Evolutionary conservation across 2,797 vertebrate species (phyloP), one percentile per base, ranked within the genome.

Genomic region (Sebastes vulpes): DNA sequence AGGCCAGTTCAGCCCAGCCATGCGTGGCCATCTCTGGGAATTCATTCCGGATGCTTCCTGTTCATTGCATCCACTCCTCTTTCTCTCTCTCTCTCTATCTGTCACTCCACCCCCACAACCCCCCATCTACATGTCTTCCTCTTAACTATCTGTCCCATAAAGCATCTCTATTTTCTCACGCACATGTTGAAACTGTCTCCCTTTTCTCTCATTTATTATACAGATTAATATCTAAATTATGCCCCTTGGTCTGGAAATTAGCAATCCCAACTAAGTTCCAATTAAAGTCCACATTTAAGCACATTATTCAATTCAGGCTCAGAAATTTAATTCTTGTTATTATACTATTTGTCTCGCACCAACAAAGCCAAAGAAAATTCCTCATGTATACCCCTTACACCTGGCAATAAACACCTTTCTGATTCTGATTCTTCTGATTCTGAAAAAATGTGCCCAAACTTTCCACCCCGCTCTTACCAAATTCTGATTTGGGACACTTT

Each of bases 1-100:
- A 95, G 92, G 93, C 93, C 91, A 95, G 90, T 93, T 92, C 92
- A 94, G 89, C 89, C 84, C 93, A 94, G 84, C 94, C 95, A 95
- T 95, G 95, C 89, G 75, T 95, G 92, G 85, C 88, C 90, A 87
- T 91, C 91, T 91, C 91, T 86, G 92, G 93, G 95, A 95, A 96
- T 92, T 94, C 89, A 93, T 92, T 95, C 91, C 88, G 92, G 92
- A 95, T 95, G 92, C 92, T 93, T 95, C 90, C 88, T 91, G 92
- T 92, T 94, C 91, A 91, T 82, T 92, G 90, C 87, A 82, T 91
- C 81, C 79, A 75, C 79, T 86, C 79, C 66, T 86, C 67, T 72
- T 50, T 79, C 58, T 65, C 48, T 67, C 16, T 77, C 32, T 20
- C 46, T 88, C 73, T 75, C 68, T 73, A 50, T 83, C 71, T 85